phyloP scores from a whole-genome alignment of 1,140 invertebrate species.

The Eulimnadia texana region DNA sequence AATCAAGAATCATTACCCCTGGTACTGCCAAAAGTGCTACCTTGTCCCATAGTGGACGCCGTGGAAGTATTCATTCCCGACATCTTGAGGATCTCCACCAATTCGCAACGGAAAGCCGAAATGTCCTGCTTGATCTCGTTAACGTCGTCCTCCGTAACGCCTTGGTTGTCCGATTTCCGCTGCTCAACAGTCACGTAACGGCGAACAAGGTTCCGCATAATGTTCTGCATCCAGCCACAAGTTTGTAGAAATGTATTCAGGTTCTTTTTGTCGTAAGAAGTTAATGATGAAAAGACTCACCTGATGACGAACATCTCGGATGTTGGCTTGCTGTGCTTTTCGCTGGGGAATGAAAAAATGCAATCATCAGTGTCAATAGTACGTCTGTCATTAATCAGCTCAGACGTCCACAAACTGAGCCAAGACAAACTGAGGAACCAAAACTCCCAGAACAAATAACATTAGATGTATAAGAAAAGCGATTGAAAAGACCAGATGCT shows the following conservation, averaged over 20 bases:
- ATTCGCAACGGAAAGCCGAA: conserved; percentile 81
- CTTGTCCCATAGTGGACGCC: conserved; percentile 39
- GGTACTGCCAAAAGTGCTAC: conserved; percentile 11
- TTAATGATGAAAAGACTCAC: no score
- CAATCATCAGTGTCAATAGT: conserved; percentile 1
- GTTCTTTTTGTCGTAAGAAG: no score
- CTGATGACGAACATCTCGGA: conserved; percentile 76
- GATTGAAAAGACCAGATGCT: no score
- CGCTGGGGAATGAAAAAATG: conserved; percentile 41
- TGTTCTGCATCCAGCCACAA: conserved; percentile 46
- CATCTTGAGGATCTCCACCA: conserved; percentile 87
- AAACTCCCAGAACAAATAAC: conserved; percentile 12
- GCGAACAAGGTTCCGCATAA: conserved; percentile 88
- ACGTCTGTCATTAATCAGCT: conserved; percentile 7
- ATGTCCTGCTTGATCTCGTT: conserved; percentile 99
- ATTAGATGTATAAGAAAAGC: no score
- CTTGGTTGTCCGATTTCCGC: conserved; percentile 79
- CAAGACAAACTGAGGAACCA: conserved; percentile 5
- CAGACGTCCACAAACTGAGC: conserved; percentile 4
- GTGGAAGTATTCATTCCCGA: conserved; percentile 82
- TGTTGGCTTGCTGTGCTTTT: conserved; percentile 76
- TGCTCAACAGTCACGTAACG: conserved; percentile 92
- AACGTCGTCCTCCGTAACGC: conserved; percentile 96
- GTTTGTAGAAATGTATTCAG: no score
- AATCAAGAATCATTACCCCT: background rate